Percentiles rank a stretch among this genome's conserved stretches.
Evolutionary conservation across 2,113 vertebrate species (phyloP).

Genomic region (Oreochromis tanganicae): DNA sequence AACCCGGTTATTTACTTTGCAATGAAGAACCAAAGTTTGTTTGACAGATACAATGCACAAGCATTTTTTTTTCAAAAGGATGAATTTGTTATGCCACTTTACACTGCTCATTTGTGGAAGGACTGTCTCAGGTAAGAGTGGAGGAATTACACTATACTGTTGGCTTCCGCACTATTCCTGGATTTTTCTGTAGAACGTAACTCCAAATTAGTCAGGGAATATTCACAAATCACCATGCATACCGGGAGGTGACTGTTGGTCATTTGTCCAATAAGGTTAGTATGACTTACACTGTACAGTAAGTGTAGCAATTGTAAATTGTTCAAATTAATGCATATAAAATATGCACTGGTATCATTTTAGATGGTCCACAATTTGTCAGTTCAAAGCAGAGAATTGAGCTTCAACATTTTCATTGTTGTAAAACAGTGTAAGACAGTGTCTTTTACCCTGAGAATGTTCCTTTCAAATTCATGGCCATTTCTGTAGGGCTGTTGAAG

Average conservation of each 20-base stretch:
- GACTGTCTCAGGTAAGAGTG: background rate
- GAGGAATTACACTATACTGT: background rate
- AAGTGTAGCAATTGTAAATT: rapidly evolving
- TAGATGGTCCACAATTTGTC: background rate
- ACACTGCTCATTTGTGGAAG: background rate
- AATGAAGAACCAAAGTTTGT: background rate
- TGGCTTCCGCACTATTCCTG: background rate
- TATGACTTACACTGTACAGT: background rate
- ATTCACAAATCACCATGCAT: background rate
- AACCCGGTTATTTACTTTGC: background rate
- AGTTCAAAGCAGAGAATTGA: background rate
- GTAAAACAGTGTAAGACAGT: background rate
- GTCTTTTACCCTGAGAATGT: background rate
- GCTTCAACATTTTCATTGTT: background rate
- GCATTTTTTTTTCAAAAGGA: background rate
- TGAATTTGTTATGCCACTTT: background rate
- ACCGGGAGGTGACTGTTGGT: background rate
- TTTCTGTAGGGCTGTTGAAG: background rate
- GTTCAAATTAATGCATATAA: background rate
- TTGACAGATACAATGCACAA: background rate
- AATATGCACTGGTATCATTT: background rate
- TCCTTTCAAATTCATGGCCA: background rate
- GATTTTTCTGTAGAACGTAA: background rate
- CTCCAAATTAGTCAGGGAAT: background rate
- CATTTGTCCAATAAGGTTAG: background rate